phyloP scores from a whole-genome alignment of 2,888 invertebrate genomes.

The Rhagophthalmus giganteus region DNA sequence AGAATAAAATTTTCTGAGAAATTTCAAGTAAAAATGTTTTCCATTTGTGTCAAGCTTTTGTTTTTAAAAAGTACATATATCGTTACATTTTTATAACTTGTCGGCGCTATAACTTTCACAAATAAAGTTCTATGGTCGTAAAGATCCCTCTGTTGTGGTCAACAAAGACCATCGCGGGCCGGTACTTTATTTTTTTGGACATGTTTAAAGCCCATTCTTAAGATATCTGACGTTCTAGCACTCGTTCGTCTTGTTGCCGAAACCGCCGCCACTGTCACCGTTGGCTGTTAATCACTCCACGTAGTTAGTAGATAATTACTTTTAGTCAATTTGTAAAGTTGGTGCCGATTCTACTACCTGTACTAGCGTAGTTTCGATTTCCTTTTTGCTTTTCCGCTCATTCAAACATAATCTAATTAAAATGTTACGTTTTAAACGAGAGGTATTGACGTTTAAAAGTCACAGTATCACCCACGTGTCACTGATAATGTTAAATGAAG shows the following conservation, averaged over 20 bases:
- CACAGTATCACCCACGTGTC: slow-evolving; percentile 9
- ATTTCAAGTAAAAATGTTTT: no score
- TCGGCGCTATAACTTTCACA: no score
- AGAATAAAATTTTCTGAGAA: no score
- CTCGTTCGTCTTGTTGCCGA: slow-evolving; percentile 4
- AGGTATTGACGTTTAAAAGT: slow-evolving; percentile 6
- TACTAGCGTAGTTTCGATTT: no score
- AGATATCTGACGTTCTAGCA: slow-evolving; percentile 5
- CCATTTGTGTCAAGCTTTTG: no score
- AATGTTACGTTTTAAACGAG: no score
- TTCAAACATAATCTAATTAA: no score
- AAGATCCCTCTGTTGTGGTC: background rate
- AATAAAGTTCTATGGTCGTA: no score
- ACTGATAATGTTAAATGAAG: slow-evolving; percentile 3
- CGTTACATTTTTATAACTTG: no score
- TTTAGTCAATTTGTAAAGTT: slow-evolving; percentile 1
- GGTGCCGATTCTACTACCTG: slow-evolving; percentile 6
- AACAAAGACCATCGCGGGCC: slow-evolving; percentile 1
- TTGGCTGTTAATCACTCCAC: slow-evolving; percentile 10
- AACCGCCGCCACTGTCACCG: slow-evolving; percentile 10
- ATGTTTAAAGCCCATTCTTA: slow-evolving; percentile 9
- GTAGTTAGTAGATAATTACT: slow-evolving; percentile 13
- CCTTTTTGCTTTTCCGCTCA: no score
- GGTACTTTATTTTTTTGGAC: slow-evolving; percentile 4
- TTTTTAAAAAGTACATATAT: no score